Base-by-base conservation (phyloP, 1,140 invertebrate genomes). In the Littorina saxatilis region DNA sequence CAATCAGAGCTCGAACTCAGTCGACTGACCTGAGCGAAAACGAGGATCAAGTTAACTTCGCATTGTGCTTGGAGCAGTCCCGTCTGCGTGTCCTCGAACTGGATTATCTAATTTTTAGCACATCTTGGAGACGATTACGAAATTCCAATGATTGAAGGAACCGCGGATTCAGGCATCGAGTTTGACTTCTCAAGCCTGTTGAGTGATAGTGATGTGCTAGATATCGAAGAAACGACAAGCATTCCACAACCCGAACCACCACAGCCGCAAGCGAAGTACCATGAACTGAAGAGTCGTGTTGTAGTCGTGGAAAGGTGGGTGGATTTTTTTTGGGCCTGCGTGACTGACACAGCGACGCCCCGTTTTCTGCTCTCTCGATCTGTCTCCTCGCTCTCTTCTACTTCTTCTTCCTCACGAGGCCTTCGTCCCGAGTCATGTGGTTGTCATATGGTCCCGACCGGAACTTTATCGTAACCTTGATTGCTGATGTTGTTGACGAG, bases 261-360 rank as follows among this genome's bases (percentile, higher is more conserved):
- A 7, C 55, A 50, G n/a, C n/a, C n/a, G n/a, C n/a, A n/a, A n/a
- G n/a, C n/a, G 0, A 17, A 73, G 20, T 80, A 73, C 27, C 68
- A 80, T 73, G 79, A 80, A 73, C 68, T 80, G 70, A 80, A 80
- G 55, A 80, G 79, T 35, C 43, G 50, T 20, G 79, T 73, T 23
- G 79, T 80, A 20, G 79, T 73, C 5, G 79, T 73, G 5, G 79
- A 70, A 73, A 80, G 79, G 79, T 80, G 35, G 70, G 79, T 73
- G 37, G 35, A 29, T 37, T 58, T 17, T n/a, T 20, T 37, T 52
- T 50, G 2, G n/a, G n/a, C n/a, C n/a, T n/a, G n/a, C n/a, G n/a
- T n/a, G n/a, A n/a, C n/a, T n/a, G n/a, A n/a, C n/a, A n/a, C n/a
- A n/a, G n/a, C n/a, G n/a, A n/a, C n/a, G n/a, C n/a, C n/a, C n/a